phyloP scores from a whole-genome alignment of 1,140 invertebrate genomes.

The Ylistrum balloti region DNA sequence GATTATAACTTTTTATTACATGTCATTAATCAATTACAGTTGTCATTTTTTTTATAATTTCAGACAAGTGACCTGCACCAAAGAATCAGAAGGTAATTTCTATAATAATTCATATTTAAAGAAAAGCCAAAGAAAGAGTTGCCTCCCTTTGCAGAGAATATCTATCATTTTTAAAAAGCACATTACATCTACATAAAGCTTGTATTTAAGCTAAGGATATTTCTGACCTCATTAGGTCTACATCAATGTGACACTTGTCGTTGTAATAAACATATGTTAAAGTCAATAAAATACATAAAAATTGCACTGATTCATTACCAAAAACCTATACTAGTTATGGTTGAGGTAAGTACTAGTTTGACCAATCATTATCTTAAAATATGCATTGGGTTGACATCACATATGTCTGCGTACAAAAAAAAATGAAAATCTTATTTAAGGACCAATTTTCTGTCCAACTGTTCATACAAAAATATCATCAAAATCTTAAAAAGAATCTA shows the following conservation, averaged over 20 bases:
- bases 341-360: background rate
- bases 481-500: background rate
- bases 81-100: background rate
- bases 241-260: conserved; percentile 19
- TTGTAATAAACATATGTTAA: background rate
- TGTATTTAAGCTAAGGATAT: background rate
- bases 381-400: background rate
- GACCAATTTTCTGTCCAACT: background rate
- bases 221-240: conserved; percentile 18
- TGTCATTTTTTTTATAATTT: background rate
- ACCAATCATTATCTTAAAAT: background rate
- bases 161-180: background rate
- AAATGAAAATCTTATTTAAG: background rate
- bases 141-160: background rate
- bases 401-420: background rate
- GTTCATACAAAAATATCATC: conserved; percentile 22
- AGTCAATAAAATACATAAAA: conserved; percentile 33
- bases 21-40: background rate
- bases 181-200: background rate
- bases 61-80: conserved; percentile 37
- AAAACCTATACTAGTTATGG: background rate
- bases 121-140: background rate
- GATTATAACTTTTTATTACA: background rate
- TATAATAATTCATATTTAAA: background rate
- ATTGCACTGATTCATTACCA: conserved; percentile 14